Evolutionary conservation across 2,888 invertebrate genomes (phyloP).

Genomic region (Tipula confusa): DNA sequence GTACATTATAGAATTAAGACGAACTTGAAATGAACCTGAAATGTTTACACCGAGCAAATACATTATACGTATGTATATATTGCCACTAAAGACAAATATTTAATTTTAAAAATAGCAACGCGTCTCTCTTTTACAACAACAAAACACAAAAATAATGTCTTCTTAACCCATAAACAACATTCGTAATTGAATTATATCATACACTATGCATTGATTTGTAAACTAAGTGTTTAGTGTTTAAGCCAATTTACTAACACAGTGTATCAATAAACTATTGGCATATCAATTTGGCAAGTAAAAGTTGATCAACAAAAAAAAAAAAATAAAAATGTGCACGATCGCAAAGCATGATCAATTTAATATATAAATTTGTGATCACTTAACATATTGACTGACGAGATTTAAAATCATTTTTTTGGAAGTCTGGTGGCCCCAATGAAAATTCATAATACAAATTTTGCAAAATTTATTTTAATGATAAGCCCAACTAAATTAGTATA

Average conservation of each 20-base stretch:
- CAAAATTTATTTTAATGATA: no score
- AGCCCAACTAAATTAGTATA: no score
- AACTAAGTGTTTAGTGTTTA: neutral
- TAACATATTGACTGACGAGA: neutral
- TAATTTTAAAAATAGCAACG: neutral
- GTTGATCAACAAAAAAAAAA: neutral
- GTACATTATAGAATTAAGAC: neutral
- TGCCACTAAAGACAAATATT: neutral
- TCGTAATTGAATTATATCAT: neutral
- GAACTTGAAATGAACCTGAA: conserved; percentile 20
- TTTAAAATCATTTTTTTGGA: neutral
- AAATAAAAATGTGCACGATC: neutral
- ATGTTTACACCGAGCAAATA: neutral
- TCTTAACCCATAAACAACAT: neutral
- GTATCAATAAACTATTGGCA: neutral
- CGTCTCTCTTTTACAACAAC: neutral
- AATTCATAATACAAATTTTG: no score
- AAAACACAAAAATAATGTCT: no score
- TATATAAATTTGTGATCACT: neutral
- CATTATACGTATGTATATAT: neutral
- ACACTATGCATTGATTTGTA: neutral
- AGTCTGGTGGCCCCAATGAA: neutral
- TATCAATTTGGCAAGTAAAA: neutral
- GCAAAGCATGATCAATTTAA: neutral
- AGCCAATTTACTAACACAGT: neutral